Base-by-base conservation (phyloP, 2,888 invertebrate genomes). In the Drosophila nigritarsus region DNA sequence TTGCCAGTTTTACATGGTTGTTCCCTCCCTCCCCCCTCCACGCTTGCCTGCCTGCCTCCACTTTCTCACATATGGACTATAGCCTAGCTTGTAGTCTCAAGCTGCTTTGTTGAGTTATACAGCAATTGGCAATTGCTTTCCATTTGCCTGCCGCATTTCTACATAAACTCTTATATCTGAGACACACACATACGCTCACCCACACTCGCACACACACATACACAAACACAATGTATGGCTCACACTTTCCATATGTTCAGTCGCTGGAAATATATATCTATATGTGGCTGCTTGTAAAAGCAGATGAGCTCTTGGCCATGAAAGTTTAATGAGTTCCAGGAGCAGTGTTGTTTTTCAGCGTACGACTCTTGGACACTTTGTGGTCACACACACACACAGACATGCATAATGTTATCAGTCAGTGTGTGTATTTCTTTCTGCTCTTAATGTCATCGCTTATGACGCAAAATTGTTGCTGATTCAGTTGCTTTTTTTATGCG, bases 391-490 rank as follows among this genome's bases (percentile, higher is more conserved):
- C 71, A n/a, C 13, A 24, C 7, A 20, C 42, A 20, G 13, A 18
- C 1, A 68, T 61, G 61, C 70, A 68, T 70, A 70, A 68, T 63
- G 24, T 72, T 71, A 62, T 62, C 54, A 45, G 27, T 38, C n/a
- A 6, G 20, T 48, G 48, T 24, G 58, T 30, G 30, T 20, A n/a
- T 38, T 59, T 63, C 30, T 36, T 73, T 75, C 58, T 55, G 62
- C 53, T 67, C 62, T 69, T 84, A 78, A 78, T 84, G 75, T 84
- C 79, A 63, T 75, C 82, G 78, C 81, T 84, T 81, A 84, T 81
- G 78, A 65, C 58, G 64, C 72, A 67, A 84, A 81, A 78, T 81
- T 84, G 78, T 82, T 81, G 78, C 81, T 84, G 81, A 83, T 81
- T 81, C 75, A 56, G 48, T 83, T 74, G 70, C 56, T 78, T 83